Conservation (phyloP, 2,888 invertebrate species). For the Schrankia costaestrigalis region DNA sequence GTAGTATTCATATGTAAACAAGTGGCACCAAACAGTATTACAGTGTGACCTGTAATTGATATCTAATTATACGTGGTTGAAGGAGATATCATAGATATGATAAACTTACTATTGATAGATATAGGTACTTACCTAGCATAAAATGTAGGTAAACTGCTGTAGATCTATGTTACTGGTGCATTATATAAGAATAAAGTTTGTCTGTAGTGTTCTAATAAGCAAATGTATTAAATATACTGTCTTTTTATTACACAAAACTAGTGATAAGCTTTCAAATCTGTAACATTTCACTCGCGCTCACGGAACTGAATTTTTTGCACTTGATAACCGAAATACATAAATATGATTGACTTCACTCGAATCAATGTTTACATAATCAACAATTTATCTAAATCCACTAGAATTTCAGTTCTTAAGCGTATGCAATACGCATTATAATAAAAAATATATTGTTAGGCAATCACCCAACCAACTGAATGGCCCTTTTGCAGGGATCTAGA, state of each 20-base stretch:
- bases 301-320: slow-evolving; percentile 9
- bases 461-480: slow-evolving; percentile 17
- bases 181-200: slow-evolving; percentile 20
- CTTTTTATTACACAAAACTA: slow-evolving; percentile 16
- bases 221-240: too few relatives aligned
- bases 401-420: slow-evolving; percentile 22
- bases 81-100: slow-evolving; percentile 30
- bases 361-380: too few relatives aligned
- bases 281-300: slow-evolving; percentile 27
- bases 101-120: slow-evolving; percentile 25
- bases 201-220: too few relatives aligned
- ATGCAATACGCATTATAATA: too few relatives aligned
- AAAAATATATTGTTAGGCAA: too few relatives aligned
- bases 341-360: too few relatives aligned
- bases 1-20: too few relatives aligned
- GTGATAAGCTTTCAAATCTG: slow-evolving; percentile 26
- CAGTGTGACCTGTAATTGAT: slow-evolving; percentile 29
- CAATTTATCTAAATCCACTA: slow-evolving; percentile 6
- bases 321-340: too few relatives aligned
- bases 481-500: slow-evolving; percentile 16
- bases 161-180: slow-evolving; percentile 24
- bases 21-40: slow-evolving; percentile 18
- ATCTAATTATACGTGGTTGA: slow-evolving; percentile 15
- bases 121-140: slow-evolving; percentile 52
- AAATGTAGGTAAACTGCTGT: slow-evolving; percentile 31